Percentiles rank a stretch among this genome's conserved stretches.
These are phyloP conservation scores for Rallus crepitans DNA, from an alignment of 2,797 vertebrate genomes.

Conservation along the genomic window DNA sequence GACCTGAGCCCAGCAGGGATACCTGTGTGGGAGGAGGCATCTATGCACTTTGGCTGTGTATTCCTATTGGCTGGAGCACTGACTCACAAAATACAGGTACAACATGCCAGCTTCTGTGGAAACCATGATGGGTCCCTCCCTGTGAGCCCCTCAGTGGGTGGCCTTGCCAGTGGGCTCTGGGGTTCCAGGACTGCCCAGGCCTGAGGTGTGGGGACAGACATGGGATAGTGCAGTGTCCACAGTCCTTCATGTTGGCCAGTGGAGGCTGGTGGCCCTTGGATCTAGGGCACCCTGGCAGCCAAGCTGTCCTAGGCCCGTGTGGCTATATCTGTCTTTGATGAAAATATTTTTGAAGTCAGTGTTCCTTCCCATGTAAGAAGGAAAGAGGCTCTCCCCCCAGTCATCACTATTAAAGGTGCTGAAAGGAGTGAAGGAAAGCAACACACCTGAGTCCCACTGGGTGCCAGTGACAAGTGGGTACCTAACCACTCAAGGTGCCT, in stretches of 20 bases:
- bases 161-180: not conserved
- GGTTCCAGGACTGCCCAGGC: not conserved
- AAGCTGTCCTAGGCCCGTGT: not conserved
- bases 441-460: fast-evolving
- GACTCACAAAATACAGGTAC: not conserved
- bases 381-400: not conserved
- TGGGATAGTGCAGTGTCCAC: not conserved
- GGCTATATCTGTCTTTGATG: not conserved
- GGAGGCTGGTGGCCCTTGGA: not conserved
- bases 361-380: not conserved
- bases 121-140: not conserved
- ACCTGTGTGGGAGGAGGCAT: not conserved
- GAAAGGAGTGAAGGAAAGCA: not conserved
- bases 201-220: not conserved
- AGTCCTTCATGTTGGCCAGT: not conserved
- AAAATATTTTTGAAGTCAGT: not conserved
- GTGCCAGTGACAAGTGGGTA: not conserved
- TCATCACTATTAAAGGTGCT: fast-evolving
- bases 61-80: not conserved
- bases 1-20: not conserved
- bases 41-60: not conserved
- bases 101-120: not conserved
- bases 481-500: not conserved
- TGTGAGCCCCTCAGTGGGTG: not conserved
- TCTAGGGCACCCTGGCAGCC: not conserved